Evolutionary conservation across 2,888 invertebrate species (phyloP).

Genomic region (Graphium colonna): DNA sequence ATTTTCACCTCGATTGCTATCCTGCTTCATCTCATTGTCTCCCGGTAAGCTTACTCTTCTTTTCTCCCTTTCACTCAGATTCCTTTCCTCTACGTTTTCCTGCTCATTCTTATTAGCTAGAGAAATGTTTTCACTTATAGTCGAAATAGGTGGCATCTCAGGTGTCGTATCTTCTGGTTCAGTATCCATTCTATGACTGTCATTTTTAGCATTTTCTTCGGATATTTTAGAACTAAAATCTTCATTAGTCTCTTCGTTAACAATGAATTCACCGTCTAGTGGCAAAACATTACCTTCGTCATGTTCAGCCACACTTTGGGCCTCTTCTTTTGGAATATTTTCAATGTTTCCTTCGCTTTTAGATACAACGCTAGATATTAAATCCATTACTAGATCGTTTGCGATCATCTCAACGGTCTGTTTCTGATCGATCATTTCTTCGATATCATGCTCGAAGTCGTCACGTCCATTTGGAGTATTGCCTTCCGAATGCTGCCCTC

Average conservation of each 20-base stretch:
- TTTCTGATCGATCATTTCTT: constrained; percentile 59
- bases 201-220: constrained; percentile 60
- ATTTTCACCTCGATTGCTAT: constrained; percentile 56
- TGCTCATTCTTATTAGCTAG: constrained; percentile 64
- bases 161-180: constrained; percentile 61
- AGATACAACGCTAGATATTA: constrained; percentile 51
- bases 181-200: constrained; percentile 52
- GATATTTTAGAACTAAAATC: constrained; percentile 20
- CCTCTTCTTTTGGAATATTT: constrained; percentile 25
- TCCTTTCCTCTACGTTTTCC: constrained; percentile 54
- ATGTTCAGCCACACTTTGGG: constrained; percentile 45
- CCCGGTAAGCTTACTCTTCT: constrained; percentile 83
- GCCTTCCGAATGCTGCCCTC: constrained; percentile 67
- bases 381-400: constrained; percentile 57
- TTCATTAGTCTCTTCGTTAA: constrained; percentile 43
- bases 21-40: constrained; percentile 70
- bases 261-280: constrained; percentile 63
- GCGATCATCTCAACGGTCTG: constrained; percentile 57
- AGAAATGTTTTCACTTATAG: constrained; percentile 86
- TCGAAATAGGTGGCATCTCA: constrained; percentile 85
- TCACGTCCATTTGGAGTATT: constrained; percentile 71
- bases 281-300: constrained; percentile 68
- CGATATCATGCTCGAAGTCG: constrained; percentile 67
- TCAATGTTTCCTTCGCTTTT: constrained; percentile 40
- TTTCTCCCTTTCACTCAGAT: constrained; percentile 66